Evolutionary conservation across 2,113 vertebrate species (phyloP).

Genomic region (Macroglossus sobrinus): DNA sequence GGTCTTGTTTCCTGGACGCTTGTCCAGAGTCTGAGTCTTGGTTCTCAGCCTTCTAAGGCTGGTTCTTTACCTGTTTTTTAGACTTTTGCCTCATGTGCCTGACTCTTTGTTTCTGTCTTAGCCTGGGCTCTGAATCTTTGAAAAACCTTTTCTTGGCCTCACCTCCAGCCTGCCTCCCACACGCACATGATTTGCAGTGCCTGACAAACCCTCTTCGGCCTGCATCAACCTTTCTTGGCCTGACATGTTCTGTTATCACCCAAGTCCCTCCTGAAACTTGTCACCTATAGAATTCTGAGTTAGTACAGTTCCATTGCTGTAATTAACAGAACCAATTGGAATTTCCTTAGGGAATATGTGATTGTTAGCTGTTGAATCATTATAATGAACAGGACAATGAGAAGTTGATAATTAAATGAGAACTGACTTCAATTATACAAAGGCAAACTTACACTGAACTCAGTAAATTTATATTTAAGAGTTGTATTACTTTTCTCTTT

Average conservation of each 20-base stretch:
- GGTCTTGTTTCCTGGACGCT: background rate
- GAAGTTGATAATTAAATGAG: background rate
- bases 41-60: background rate
- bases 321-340: background rate
- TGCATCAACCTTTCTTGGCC: background rate
- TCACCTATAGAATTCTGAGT: background rate
- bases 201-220: background rate
- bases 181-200: background rate
- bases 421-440: background rate
- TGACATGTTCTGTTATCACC: background rate
- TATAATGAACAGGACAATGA: background rate
- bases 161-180: background rate
- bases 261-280: background rate
- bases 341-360: background rate
- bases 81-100: background rate
- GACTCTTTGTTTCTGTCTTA: background rate
- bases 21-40: background rate
- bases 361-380: background rate
- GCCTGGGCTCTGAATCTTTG: background rate
- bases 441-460: background rate
- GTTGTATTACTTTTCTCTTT: background rate
- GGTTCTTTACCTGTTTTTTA: background rate
- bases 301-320: background rate
- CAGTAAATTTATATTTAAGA: background rate
- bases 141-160: background rate